Evolutionary conservation across 2,888 invertebrate species (phyloP).

Genomic region (Cephus runcator): DNA sequence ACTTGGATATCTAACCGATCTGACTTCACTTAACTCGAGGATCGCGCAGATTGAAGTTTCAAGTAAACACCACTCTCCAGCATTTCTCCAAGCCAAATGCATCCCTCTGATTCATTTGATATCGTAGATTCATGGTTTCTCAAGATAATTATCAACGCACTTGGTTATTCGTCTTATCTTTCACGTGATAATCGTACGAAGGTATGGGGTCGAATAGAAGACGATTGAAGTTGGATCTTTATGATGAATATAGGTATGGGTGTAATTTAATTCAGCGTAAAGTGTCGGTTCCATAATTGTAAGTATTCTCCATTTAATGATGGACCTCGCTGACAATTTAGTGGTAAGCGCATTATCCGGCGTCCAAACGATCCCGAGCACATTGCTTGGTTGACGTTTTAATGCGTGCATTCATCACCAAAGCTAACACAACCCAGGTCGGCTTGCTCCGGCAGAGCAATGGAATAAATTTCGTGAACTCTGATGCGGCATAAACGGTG

Average conservation of each 20-base stretch:
- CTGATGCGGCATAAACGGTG: slow-evolving; percentile 55
- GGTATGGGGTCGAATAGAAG: neutral
- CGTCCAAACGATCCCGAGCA: slow-evolving; percentile 20
- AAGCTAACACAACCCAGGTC: slow-evolving; percentile 33
- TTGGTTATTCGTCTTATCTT: neutral
- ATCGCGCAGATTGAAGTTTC: slow-evolving; percentile 45
- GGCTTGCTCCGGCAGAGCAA: slow-evolving; percentile 37
- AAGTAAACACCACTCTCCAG: slow-evolving; percentile 45
- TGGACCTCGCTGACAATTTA: slow-evolving; percentile 27
- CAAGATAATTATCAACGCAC: neutral
- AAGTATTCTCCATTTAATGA: slow-evolving; percentile 36
- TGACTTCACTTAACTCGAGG: slow-evolving; percentile 41
- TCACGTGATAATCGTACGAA: neutral
- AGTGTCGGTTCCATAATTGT: slow-evolving; percentile 11
- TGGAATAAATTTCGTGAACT: slow-evolving; percentile 57
- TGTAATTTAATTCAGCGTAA: neutral
- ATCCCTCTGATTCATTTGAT: slow-evolving; percentile 42
- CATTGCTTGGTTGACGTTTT: slow-evolving; percentile 45
- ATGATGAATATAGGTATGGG: neutral
- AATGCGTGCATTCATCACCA: slow-evolving; percentile 53
- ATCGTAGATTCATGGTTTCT: slow-evolving; percentile 16
- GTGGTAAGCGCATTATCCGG: slow-evolving; percentile 27
- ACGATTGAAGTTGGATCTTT: neutral
- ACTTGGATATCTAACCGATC: slow-evolving; percentile 45
- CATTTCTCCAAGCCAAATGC: slow-evolving; percentile 26